phyloP scores from a whole-genome alignment of 2,888 invertebrate genomes.

The Teleiodes luculella region DNA sequence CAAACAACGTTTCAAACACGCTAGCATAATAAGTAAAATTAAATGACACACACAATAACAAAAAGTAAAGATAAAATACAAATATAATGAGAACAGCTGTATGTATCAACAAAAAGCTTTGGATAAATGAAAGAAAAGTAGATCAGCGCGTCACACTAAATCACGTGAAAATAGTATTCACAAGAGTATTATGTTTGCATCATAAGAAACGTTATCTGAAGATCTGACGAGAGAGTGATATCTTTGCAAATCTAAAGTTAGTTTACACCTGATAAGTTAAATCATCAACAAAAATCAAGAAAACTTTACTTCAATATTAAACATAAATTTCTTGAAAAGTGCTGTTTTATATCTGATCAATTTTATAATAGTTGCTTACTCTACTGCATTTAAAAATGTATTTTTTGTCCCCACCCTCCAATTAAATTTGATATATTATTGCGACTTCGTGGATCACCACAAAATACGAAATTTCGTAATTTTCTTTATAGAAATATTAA shows the following conservation, averaged over 20 bases:
- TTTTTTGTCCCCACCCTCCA: too few relatives aligned
- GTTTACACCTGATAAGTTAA: slow-evolving; percentile 10
- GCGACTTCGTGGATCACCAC: too few relatives aligned
- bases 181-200: not conserved
- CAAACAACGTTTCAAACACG: not conserved
- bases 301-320: too few relatives aligned
- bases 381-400: too few relatives aligned
- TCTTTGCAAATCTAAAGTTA: slow-evolving; percentile 13
- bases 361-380: too few relatives aligned
- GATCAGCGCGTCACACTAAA: slow-evolving; percentile 7
- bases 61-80: not conserved
- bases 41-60: not conserved
- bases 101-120: slow-evolving; percentile 3
- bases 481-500: not conserved
- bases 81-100: not conserved
- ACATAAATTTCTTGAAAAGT: too few relatives aligned
- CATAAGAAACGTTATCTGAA: slow-evolving; percentile 9
- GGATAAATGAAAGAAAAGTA: slow-evolving; percentile 8
- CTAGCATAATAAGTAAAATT: not conserved
- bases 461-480: slow-evolving; percentile 9
- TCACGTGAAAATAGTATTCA: slow-evolving; percentile 16
- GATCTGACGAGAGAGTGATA: slow-evolving; percentile 4
- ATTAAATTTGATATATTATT: too few relatives aligned
- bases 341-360: too few relatives aligned
- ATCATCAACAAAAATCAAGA: too few relatives aligned